Base-by-base conservation (phyloP, 2,797 vertebrate species). In the Aplochiton taeniatus region DNA sequence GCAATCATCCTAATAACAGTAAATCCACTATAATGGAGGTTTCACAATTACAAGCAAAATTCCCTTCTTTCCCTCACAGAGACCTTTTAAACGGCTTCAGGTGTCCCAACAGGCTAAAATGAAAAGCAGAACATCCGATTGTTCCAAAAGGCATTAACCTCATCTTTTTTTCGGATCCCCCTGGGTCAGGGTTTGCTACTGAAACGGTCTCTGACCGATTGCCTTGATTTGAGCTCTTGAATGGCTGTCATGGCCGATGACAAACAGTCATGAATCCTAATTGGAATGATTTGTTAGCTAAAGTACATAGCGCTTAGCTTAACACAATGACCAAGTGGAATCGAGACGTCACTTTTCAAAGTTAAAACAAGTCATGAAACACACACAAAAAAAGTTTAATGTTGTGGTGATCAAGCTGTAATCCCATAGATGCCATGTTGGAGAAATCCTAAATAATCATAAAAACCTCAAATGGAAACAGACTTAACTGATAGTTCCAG, bases 1-100 rank as follows among this genome's bases (percentile, higher is more conserved):
- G 81, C 82, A 83, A 88, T 86, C 78, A 81, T 80, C 72, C 72
- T 87, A 87, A 88, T 89, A 80, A 83, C 77, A 82, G 77, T 84
- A 89, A 90, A 89, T 88, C 81, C 82, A 58, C 74, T 72, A 76
- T 89, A 87, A 89, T 88, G 84, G 81, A 84, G 72, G 73, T 78
- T 75, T 86, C 81, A 84, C 77, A 86, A 85, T 84, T 53, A 74
- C 78, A 75, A 68, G 52, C 68, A 71, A 82, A 80, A 78, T 58
- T 50, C 43, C 53, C 31, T 44, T 45, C 54, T 79, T 77, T 63
- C 56, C 52, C 44, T 51, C 74, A 83, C 76, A 61, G 75, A 76
- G 59, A 78, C 58, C 42, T 78, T 77, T 68, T 68, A 79, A 77
- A 20, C 49, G 63, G 55, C 10, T 68, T 12, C 53, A 71, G 82